phyloP scores from a whole-genome alignment of 1,140 invertebrate genomes.

The Drosophila navojoa region DNA sequence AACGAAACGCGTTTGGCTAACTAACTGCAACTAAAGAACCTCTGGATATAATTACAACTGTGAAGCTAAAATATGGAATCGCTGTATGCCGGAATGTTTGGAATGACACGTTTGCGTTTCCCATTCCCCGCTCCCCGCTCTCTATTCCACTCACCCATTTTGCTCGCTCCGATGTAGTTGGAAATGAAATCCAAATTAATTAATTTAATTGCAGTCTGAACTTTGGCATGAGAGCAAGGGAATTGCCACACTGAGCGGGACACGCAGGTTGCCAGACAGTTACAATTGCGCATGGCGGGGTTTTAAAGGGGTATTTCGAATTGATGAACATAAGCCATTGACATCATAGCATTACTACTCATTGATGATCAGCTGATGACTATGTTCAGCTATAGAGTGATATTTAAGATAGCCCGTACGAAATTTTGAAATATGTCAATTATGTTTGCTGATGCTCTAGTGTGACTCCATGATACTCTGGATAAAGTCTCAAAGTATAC shows the following conservation, averaged over 20 bases:
- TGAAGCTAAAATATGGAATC: neutral
- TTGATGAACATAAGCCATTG: too few species aligned
- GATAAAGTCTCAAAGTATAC: too few species aligned
- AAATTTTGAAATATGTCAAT: too few species aligned
- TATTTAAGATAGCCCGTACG: too few species aligned
- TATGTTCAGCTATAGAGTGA: too few species aligned
- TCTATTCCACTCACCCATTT: neutral
- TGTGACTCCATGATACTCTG: too few species aligned
- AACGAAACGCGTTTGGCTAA: neutral
- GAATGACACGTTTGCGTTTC: conserved; percentile 45
- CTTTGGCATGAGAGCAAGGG: conserved; percentile 11
- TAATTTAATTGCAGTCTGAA: conserved; percentile 68
- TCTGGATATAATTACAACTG: neutral
- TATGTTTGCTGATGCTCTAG: too few species aligned
- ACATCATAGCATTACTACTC: too few species aligned
- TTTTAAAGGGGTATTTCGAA: too few species aligned
- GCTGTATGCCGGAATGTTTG: conserved; percentile 24
- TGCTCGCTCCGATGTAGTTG: neutral
- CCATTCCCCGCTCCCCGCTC: neutral
- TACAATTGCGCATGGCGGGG: neutral
- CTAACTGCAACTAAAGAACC: conserved; percentile 18
- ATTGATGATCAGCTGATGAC: too few species aligned
- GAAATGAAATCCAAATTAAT: conserved; percentile 54
- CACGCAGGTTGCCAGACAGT: conserved; percentile 14
- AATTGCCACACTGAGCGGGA: conserved; percentile 5